These are phyloP conservation scores for Phalera bucephala DNA, from an alignment of 2,888 invertebrate species.

Conservation along the genomic window DNA sequence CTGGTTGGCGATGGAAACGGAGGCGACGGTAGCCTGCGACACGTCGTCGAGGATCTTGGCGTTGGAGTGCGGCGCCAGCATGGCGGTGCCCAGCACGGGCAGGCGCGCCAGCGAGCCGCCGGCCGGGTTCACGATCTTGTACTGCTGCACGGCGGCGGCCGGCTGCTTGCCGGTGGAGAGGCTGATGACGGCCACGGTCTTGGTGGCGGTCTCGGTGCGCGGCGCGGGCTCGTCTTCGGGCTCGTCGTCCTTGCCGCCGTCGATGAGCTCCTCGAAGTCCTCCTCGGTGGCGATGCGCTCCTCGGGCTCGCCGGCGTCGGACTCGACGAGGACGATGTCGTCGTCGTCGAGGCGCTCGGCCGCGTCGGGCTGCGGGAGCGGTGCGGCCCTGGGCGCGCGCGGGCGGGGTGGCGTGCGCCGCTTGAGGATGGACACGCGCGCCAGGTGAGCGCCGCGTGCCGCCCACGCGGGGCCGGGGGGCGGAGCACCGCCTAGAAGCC, in stretches of 20 bases:
- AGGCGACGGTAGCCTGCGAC: conserved; percentile 83
- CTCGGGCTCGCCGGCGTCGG: conserved; percentile 83
- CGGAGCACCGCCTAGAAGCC: conserved; percentile 85
- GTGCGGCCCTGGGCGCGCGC: conserved; percentile 55
- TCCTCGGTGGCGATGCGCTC: conserved; percentile 86
- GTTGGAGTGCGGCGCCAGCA: conserved; percentile 61
- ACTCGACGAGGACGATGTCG: conserved; percentile 85
- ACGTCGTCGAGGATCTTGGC: conserved; percentile 80
- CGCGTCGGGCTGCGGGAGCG: conserved; percentile 41
- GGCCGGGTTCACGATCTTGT: conserved; percentile 65
- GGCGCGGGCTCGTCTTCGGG: conserved; percentile 69
- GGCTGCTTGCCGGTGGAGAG: conserved; percentile 71
- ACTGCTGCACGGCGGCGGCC: conserved; percentile 66
- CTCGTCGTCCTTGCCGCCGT: conserved; percentile 83
- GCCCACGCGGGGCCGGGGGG: conserved; percentile 34
- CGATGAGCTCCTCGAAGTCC: conserved; percentile 86
- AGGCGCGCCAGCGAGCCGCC: conserved; percentile 56
- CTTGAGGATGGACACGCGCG: conserved; percentile 84
- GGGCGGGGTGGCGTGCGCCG: conserved; percentile 84
- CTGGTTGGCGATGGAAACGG: conserved; percentile 78
- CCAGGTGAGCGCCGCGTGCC: conserved; percentile 60
- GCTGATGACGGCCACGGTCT: conserved; percentile 79
- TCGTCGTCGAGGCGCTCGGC: conserved; percentile 74
- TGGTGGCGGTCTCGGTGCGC: conserved; percentile 76
- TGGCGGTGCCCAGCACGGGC: conserved; percentile 57